phyloP scores from a whole-genome alignment of 2,888 invertebrate genomes.

The Neuroscelio doddi region DNA sequence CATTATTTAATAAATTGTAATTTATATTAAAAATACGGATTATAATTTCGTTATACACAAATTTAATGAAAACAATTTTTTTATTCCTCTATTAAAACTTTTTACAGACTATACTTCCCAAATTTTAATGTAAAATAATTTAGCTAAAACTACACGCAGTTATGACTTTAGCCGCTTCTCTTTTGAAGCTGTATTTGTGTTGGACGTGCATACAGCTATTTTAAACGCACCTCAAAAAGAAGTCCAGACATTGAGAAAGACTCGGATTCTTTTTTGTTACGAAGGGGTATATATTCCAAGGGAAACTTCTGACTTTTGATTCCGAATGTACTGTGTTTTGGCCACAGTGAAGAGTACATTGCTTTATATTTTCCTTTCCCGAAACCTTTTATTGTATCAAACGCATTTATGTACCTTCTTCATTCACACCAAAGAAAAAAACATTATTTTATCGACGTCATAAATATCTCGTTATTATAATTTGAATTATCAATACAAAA shows the following conservation, averaged over 20 bases:
- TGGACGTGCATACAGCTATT: constrained; percentile 24
- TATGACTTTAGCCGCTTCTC: background rate
- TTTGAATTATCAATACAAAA: too few species aligned
- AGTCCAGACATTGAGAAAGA: constrained; percentile 19
- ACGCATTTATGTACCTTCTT: too few species aligned
- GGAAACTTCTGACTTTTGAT: constrained; percentile 42
- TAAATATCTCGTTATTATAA: too few species aligned
- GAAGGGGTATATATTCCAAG: constrained; percentile 34
- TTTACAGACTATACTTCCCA: too few species aligned
- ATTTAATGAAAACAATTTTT: too few species aligned
- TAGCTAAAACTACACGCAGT: background rate
- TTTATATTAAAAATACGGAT: too few species aligned
- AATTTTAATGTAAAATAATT: too few species aligned
- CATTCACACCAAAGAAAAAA: too few species aligned
- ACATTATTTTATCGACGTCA: too few species aligned
- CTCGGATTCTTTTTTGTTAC: constrained; percentile 41
- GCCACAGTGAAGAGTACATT: constrained; percentile 34
- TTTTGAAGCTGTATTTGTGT: background rate
- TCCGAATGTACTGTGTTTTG: constrained; percentile 42
- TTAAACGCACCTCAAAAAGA: constrained; percentile 22
- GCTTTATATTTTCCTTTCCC: constrained; percentile 5
- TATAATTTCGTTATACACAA: too few species aligned
- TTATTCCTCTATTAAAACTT: too few species aligned
- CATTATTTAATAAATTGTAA: too few species aligned
- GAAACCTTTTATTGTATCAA: background rate